phyloP scores from a whole-genome alignment of 2,888 invertebrate genomes.

The Drosophila recens region DNA sequence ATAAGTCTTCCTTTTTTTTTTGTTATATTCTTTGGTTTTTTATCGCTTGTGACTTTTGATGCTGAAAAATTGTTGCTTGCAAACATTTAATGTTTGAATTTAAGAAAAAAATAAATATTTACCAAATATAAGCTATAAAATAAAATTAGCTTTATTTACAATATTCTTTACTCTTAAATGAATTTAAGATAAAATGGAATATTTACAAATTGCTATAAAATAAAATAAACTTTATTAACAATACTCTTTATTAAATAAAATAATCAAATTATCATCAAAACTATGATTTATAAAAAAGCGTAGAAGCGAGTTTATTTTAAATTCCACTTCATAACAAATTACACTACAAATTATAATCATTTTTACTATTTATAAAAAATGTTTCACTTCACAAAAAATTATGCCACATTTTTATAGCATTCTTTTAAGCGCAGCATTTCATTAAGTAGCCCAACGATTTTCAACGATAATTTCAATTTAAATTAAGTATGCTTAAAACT shows the following conservation, averaged over 20 bases:
- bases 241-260: not conserved
- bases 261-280: not conserved
- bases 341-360: not conserved
- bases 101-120: not conserved
- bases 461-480: not conserved
- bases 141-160: not conserved
- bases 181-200: not conserved
- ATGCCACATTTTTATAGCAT: not conserved
- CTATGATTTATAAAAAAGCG: not conserved
- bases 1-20: constrained; percentile 14
- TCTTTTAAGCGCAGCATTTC: not conserved
- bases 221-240: not conserved
- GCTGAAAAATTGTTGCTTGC: constrained; percentile 56
- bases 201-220: not conserved
- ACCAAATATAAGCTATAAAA: too few species aligned
- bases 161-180: not conserved
- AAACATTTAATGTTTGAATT: not conserved
- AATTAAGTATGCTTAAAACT: not conserved
- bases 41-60: constrained; percentile 35
- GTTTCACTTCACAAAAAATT: not conserved
- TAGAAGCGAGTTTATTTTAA: not conserved
- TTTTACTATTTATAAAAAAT: not conserved
- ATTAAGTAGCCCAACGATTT: not conserved
- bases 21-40: constrained; percentile 31
- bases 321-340: not conserved